Evolutionary conservation across 2,888 invertebrate genomes (phyloP).

Genomic region (Parnassius glacialis): DNA sequence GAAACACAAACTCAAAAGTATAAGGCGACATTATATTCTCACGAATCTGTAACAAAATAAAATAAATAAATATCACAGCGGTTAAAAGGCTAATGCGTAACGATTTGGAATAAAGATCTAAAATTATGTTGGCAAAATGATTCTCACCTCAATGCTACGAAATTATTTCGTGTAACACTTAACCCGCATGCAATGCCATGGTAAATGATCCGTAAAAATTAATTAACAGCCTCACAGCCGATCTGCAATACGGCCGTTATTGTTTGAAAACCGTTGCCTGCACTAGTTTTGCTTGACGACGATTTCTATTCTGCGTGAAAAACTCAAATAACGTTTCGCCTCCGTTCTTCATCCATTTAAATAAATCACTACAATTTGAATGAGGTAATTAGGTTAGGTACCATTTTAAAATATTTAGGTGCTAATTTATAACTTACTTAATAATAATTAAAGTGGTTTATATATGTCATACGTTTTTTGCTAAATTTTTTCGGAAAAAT

Average conservation of each 20-base stretch:
- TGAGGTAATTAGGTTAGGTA: background rate
- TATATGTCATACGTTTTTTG: too few relatives aligned
- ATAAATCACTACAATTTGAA: background rate
- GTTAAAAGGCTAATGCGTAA: too few relatives aligned
- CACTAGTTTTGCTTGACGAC: constrained; percentile 22
- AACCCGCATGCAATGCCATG: constrained; percentile 17
- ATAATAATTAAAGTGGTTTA: too few relatives aligned
- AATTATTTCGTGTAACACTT: constrained; percentile 13
- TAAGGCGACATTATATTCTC: too few relatives aligned
- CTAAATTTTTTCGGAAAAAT: too few relatives aligned
- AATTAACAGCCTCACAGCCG: constrained; percentile 23
- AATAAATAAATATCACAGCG: too few relatives aligned
- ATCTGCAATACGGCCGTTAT: constrained; percentile 24
- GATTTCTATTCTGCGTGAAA: constrained; percentile 23
- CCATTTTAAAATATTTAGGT: too few relatives aligned
- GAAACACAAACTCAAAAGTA: too few relatives aligned
- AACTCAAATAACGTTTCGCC: constrained; percentile 6
- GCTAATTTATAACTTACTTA: too few relatives aligned
- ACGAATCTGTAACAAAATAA: too few relatives aligned
- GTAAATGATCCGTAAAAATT: constrained; percentile 25
- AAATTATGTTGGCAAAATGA: constrained; percentile 13
- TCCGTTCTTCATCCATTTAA: constrained; percentile 3
- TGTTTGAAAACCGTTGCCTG: constrained; percentile 27
- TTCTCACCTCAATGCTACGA: constrained; percentile 9
- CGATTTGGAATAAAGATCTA: background rate